phyloP scores from a whole-genome alignment of 2,888 invertebrate species.

The Busseola fusca region DNA sequence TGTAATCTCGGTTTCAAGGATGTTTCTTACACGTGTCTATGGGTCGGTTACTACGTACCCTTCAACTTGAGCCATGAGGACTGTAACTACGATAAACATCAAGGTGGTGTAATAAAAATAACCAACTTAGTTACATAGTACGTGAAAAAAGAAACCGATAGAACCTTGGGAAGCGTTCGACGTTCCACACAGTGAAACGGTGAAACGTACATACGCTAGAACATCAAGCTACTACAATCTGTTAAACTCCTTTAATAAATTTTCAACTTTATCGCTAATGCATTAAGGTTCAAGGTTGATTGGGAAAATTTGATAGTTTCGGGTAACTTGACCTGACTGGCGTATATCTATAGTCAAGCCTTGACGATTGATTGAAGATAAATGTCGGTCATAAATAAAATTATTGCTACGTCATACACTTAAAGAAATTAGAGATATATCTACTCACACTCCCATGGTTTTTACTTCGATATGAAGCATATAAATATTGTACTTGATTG shows the following conservation, averaged over 20 bases:
- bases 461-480: background rate
- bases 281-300: no score
- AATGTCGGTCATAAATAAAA: conserved; percentile 65
- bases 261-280: no score
- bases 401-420: conserved; percentile 63
- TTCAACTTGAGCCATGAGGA: conserved; percentile 41
- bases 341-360: conserved; percentile 18
- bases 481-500: conserved; percentile 6
- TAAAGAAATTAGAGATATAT: conserved; percentile 37
- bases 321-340: no score
- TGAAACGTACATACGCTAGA: conserved; percentile 53
- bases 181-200: conserved; percentile 57
- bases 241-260: no score
- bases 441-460: conserved; percentile 1
- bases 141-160: conserved; percentile 18
- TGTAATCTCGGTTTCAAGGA: conserved; percentile 18
- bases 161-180: conserved; percentile 55
- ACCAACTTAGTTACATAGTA: conserved; percentile 5
- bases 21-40: conserved; percentile 14
- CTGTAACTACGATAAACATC: conserved; percentile 19
- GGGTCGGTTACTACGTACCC: conserved; percentile 12
- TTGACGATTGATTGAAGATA: conserved; percentile 73
- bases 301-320: no score
- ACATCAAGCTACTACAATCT: no score
- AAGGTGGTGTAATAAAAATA: conserved; percentile 15